Base-by-base conservation (phyloP, 2,888 invertebrate genomes). In the Pardosa pseudoannulata region DNA sequence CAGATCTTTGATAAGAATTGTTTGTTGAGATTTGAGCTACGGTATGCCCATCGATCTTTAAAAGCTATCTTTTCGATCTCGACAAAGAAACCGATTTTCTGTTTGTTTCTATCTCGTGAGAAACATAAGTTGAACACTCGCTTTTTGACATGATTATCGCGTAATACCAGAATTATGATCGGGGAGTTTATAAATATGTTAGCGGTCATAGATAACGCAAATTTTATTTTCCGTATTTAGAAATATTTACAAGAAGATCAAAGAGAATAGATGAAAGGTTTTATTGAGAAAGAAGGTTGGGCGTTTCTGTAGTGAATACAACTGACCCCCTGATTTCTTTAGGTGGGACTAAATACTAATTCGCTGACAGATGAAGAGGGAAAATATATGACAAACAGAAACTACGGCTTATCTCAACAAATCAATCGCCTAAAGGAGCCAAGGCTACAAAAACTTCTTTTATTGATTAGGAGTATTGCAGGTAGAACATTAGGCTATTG, bases 71-170 rank as follows among this genome's bases (percentile, higher is more conserved):
- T 13, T 16, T 19, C 16, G 11, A 68, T 68, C 68, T 68, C n/a
- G 13, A 73, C 79, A 80, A 80, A 80, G 72, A 73, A 46, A 65
- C 50, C 71, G 50, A 65, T 73, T 73, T 73, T 50, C 5, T 80
- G 79, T 73, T 65, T 80, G 79, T 80, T 67, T 36, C 67, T 27
- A 67, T 13, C 67, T 74, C 80, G 74, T 74, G 67, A 73, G 80
- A 81, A 81, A 81, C 74, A 68, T 31, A 68, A 74, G 73, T 74
- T 81, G 79, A 80, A 80, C 79, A 79, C 65, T 79, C 79, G 39
- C 79, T 50, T 80, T 80, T 80, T 81, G 80, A 74, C 80, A 74
- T 67, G 46, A 74, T 81, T 81, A 80, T 80, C 80, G 32, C 23
- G 32, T 65, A 46, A 72, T 80, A 39, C 64, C 64, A 71, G 65